Evolutionary conservation across 2,888 invertebrate genomes (phyloP), one percentile per base, ranked within the genome.

Genomic region (Seira musarum): DNA sequence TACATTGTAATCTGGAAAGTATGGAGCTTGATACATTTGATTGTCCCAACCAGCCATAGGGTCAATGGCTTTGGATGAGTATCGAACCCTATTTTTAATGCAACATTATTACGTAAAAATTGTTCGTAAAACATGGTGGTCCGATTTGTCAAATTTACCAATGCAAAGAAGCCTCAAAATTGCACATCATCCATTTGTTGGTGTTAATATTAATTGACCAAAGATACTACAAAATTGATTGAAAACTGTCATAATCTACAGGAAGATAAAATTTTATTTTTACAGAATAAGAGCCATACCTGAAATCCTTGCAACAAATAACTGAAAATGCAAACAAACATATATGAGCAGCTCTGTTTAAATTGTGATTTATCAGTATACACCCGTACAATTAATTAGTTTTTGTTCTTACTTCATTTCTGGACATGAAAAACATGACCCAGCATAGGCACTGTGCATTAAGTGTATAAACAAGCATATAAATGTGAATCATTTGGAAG

Each of bases 161-260:
- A 22, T 82, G 82, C 30, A 84, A 60, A 24, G 84, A 83, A 46
- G 80, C 80, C 66, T 85, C 85, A 72, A 85, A 85, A 57, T 75
- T 81, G 64, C 69, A 71, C 70, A 83, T 46, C 83, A 85, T 82
- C 85, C 84, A 85, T 64, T 85, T 85, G 49, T 83, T 85, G 0
- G 73, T 70, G 35, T 83, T 83, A n/a, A 68, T 69, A 53, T 83
- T 83, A 1, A 80, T 76, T 6, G 83, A 83, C 81, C 79, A 80
- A 19, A 70, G 68, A 60, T 83, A 80, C 81, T 74, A 49, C 25
- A 80, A 73, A 57, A 40, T 40, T 40, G 13, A 40, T 40, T 40
- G 6, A n/a, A n/a, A n/a, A n/a, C n/a, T n/a, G n/a, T n/a, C n/a
- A n/a, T n/a, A n/a, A n/a, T n/a, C n/a, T n/a, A n/a, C n/a, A n/a